A percentile compares a stretch with the other conserved stretches of the same genome.
phyloP scores from a whole-genome alignment of 2,113 vertebrate genomes.

The Chrysochloris asiatica region DNA sequence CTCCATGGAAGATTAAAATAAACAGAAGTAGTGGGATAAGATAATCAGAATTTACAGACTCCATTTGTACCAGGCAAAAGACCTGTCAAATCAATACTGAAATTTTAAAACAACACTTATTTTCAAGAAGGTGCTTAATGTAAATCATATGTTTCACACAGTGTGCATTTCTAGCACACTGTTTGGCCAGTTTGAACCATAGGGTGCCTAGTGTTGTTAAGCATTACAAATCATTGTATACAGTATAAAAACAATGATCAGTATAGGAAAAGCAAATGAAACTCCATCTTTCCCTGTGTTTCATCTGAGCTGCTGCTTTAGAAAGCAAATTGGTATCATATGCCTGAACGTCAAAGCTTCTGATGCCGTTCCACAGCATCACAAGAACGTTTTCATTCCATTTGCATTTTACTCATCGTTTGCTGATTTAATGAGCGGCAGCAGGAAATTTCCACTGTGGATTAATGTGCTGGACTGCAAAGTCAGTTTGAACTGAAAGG shows the following conservation, averaged over 20 bases:
- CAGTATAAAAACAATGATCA: not conserved
- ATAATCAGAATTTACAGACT: conserved; percentile 28
- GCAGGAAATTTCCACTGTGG: no score
- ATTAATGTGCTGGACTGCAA: no score
- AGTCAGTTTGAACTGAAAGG: no score
- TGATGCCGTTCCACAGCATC: not conserved
- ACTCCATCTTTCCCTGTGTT: not conserved
- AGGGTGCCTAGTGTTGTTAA: not conserved
- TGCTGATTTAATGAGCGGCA: not conserved
- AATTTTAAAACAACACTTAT: not conserved
- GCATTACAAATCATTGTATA: not conserved
- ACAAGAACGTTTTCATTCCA: not conserved
- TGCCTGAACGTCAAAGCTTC: not conserved
- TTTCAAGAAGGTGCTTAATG: conserved; percentile 5
- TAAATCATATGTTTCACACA: conserved; percentile 18
- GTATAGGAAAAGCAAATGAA: not conserved
- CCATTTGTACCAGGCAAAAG: conserved; percentile 26
- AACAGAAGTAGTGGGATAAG: conserved; percentile 35
- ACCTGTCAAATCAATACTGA: not conserved
- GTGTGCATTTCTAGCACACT: not conserved
- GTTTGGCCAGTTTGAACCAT: not conserved
- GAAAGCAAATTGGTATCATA: not conserved
- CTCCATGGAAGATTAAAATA: not conserved
- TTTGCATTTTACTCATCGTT: not conserved
- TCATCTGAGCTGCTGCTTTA: not conserved